Evolutionary conservation across 37 sponge, comb jelly and placozoan genomes (phyloP).

Genomic region (Haliclona indistincta): DNA sequence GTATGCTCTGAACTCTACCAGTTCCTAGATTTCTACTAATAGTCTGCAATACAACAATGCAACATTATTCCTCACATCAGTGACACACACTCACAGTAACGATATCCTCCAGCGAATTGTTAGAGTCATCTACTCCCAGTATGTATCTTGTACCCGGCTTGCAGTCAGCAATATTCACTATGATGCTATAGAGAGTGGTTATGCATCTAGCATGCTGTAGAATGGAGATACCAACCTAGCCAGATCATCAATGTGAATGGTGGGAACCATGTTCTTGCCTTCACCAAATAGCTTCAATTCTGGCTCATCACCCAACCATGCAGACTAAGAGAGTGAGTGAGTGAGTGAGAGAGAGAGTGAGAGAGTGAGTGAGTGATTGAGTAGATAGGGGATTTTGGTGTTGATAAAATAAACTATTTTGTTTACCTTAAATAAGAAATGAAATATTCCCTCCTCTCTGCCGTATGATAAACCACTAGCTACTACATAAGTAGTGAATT

Average conservation of each 20-base stretch:
- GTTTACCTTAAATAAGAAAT: conserved; percentile 84
- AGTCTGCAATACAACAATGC: conserved; percentile 12
- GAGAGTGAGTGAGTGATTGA: not conserved
- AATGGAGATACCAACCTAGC: conserved; percentile 45
- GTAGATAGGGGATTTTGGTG: too few relatives aligned
- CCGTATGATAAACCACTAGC: conserved; percentile 91
- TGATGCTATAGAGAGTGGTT: conserved; percentile 39
- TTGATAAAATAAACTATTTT: not conserved
- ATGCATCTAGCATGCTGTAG: too few relatives aligned
- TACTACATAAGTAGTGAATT: conserved; percentile 86
- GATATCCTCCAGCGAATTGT: conserved; percentile 83
- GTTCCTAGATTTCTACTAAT: conserved; percentile 79
- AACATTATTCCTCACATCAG: not conserved
- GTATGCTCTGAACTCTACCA: conserved; percentile 48
- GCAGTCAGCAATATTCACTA: conserved; percentile 72
- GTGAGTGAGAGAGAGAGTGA: not conserved
- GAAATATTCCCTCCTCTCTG: conserved; percentile 81
- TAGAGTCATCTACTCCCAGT: conserved; percentile 86
- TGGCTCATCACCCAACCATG: conserved; percentile 79
- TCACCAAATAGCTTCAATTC: conserved; percentile 84
- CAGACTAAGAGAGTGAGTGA: conserved; percentile 29
- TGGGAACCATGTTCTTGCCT: conserved; percentile 87
- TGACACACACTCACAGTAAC: conserved; percentile 51
- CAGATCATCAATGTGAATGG: conserved; percentile 89
- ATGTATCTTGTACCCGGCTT: conserved; percentile 83